These are phyloP conservation scores for Anastatus disparis DNA, from an alignment of 1,140 invertebrate species.

Conservation along the genomic window DNA sequence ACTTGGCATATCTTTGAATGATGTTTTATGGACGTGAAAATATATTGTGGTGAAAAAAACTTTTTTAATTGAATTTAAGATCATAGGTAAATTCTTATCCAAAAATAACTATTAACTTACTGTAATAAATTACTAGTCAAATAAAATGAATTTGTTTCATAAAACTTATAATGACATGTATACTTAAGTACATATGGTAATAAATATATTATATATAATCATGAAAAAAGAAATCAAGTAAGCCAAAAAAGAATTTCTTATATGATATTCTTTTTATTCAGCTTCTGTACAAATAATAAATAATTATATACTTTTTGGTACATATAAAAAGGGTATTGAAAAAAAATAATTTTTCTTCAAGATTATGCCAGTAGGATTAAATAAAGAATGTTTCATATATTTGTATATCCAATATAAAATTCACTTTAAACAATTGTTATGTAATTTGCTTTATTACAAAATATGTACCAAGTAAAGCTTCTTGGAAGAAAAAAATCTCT, in stretches of 20 bases:
- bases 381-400: conserved; percentile 30
- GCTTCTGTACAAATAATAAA: conserved; percentile 28
- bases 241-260: conserved; percentile 22
- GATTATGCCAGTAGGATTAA: conserved; percentile 36
- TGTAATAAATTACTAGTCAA: conserved; percentile 41
- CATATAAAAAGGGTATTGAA: conserved; percentile 2
- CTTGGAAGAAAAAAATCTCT: conserved; percentile 16
- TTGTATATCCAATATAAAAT: conserved; percentile 30
- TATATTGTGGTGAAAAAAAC: neutral
- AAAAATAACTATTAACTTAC: conserved; percentile 6
- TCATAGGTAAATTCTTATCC: conserved; percentile 11
- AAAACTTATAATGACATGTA: conserved; percentile 29
- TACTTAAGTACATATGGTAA: conserved; percentile 26
- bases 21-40: conserved; percentile 14
- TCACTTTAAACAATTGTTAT: conserved; percentile 11
- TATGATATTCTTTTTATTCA: conserved; percentile 29
- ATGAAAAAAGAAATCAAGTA: conserved; percentile 1
- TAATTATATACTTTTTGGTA: conserved; percentile 26
- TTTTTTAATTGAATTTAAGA: conserved; percentile 30
- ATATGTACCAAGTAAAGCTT: conserved; percentile 28
- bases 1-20: conserved; percentile 33
- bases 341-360: neutral
- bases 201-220: conserved; percentile 34
- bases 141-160: conserved; percentile 20
- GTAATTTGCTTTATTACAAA: conserved; percentile 25